Percentiles rank a stretch among this genome's conserved stretches.
Conservation (phyloP, 92 coral and sea anemone species). For the Palythoa grandiflora region DNA sequence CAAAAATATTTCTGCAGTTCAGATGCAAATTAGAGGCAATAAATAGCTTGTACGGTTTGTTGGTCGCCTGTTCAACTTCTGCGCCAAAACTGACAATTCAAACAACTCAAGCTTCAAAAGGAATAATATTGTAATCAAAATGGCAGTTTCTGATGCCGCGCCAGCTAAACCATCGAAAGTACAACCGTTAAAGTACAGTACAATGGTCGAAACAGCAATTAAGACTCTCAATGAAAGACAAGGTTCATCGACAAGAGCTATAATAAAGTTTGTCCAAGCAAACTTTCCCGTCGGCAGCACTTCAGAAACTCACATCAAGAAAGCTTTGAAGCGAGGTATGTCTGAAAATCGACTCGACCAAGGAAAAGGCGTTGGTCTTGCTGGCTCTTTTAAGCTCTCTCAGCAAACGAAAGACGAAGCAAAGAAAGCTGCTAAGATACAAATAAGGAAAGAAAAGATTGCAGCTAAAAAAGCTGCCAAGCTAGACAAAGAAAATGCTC, state of each 20-base stretch:
- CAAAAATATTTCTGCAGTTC: conserved; percentile 14
- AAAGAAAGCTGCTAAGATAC: conserved; percentile 61
- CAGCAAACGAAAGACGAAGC: conserved; percentile 81
- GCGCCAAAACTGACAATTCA: not conserved
- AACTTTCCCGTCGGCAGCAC: conserved; percentile 70
- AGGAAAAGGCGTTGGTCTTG: conserved; percentile 86
- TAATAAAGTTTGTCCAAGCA: conserved; percentile 76
- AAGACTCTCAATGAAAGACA: conserved; percentile 75
- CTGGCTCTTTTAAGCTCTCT: conserved; percentile 87
- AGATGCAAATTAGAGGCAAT: conserved; percentile 25
- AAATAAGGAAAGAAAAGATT: conserved; percentile 33
- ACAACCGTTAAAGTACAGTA: conserved; percentile 75
- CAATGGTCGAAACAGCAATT: conserved; percentile 90
- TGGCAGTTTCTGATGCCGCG: conserved; percentile 35
- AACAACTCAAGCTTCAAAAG: not conserved
- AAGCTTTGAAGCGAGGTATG: conserved; percentile 81
- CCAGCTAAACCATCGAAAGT: conserved; percentile 51
- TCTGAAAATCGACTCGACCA: conserved; percentile 71
- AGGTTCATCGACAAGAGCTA: conserved; percentile 92
- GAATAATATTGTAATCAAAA: not conserved
- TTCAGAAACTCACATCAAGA: conserved; percentile 68
- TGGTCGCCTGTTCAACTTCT: not conserved
- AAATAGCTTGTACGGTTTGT: not conserved
- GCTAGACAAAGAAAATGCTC: conserved; percentile 35
- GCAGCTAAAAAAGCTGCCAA: conserved; percentile 46